These are phyloP conservation scores for Pao palembangensis DNA, from an alignment of 2,113 vertebrate species.

Conservation along the genomic window DNA sequence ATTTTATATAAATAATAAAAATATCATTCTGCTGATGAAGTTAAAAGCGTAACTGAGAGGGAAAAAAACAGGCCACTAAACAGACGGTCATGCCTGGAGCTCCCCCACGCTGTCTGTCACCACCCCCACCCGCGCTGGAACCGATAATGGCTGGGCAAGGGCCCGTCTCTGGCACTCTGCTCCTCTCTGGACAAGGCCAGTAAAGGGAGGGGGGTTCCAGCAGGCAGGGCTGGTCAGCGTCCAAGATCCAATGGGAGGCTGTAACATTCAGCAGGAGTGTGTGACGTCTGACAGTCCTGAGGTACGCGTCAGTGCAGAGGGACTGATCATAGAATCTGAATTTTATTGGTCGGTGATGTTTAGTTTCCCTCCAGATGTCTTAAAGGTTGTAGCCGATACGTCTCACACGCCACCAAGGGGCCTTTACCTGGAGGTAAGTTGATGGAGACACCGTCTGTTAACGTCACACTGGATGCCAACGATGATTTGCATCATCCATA, in stretches of 20 bases:
- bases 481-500: background rate
- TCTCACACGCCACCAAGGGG: too few relatives aligned
- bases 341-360: too few relatives aligned
- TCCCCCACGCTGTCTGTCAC: constrained; percentile 16
- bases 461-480: background rate
- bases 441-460: too few relatives aligned
- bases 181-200: constrained; percentile 47
- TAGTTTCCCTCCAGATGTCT: too few relatives aligned
- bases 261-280: too few relatives aligned
- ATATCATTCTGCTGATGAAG: background rate
- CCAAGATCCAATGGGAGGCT: constrained; percentile 17
- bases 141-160: constrained; percentile 68
- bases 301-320: too few relatives aligned
- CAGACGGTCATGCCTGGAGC: constrained; percentile 30
- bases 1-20: background rate
- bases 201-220: constrained; percentile 25
- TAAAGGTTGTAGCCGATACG: too few relatives aligned
- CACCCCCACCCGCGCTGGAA: constrained; percentile 53
- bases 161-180: constrained; percentile 51
- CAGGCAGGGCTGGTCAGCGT: constrained; percentile 20
- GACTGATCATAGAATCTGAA: too few relatives aligned
- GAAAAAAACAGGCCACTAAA: constrained; percentile 27
- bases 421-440: too few relatives aligned
- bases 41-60: constrained; percentile 10
- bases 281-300: too few relatives aligned